Conservation (phyloP, 2,888 invertebrate genomes). For the Drosophila emarginata region DNA sequence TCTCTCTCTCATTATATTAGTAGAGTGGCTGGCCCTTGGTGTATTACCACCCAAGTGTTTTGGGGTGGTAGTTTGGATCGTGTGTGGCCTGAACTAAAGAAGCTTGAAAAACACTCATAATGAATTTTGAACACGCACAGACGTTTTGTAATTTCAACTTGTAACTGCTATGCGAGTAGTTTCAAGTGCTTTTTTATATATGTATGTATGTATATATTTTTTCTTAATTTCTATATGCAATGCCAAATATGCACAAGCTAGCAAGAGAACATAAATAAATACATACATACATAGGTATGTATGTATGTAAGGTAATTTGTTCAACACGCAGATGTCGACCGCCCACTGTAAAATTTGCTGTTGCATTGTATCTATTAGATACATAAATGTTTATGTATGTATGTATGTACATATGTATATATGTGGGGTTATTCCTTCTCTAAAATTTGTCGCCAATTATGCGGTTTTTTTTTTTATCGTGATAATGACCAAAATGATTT, state of each 20-base stretch:
- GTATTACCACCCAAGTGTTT: constrained; percentile 61
- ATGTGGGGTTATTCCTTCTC: constrained; percentile 25
- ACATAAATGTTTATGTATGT: constrained; percentile 1
- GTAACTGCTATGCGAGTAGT: constrained; percentile 63
- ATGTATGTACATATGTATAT: background rate
- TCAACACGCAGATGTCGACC: constrained; percentile 36
- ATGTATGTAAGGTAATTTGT: constrained; percentile 34
- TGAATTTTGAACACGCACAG: constrained; percentile 81
- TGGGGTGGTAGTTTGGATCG: constrained; percentile 19
- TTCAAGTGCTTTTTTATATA: constrained; percentile 61
- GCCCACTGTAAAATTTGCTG: constrained; percentile 31
- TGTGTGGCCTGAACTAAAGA: constrained; percentile 15
- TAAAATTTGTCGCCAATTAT: constrained; percentile 76
- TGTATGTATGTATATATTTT: too few relatives aligned
- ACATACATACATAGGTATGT: too few relatives aligned
- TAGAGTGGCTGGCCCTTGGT: constrained; percentile 15
- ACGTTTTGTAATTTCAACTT: constrained; percentile 78
- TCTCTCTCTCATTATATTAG: background rate
- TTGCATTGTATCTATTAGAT: constrained; percentile 42
- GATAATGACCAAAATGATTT: constrained; percentile 78
- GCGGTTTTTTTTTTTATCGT: constrained; percentile 75
- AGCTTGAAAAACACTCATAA: constrained; percentile 57
- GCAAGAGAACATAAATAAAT: constrained; percentile 3
- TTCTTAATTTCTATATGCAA: constrained; percentile 41
- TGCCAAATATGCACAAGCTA: constrained; percentile 42